These are phyloP conservation scores for Ryuthela nishihirai DNA, from an alignment of 2,888 invertebrate species.

Conservation along the genomic window DNA sequence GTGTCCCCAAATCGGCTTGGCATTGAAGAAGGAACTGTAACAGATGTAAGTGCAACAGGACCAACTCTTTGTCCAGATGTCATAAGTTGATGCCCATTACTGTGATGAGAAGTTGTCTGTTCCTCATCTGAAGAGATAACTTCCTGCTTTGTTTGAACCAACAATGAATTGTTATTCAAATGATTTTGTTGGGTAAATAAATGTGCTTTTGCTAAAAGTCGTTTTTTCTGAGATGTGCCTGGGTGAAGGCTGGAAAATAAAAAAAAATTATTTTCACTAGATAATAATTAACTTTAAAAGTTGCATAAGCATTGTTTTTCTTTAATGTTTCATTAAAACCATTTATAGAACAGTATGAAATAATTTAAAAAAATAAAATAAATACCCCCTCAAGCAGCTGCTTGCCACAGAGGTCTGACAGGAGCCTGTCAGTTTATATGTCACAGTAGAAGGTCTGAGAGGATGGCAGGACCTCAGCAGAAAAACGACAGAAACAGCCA, in stretches of 20 bases:
- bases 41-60: conserved; percentile 16
- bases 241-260: conserved; percentile 42
- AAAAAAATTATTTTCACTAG: neutral
- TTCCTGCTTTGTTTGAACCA: conserved; percentile 35
- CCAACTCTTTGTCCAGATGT: conserved; percentile 5
- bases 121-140: conserved; percentile 29
- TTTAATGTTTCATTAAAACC: no score
- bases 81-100: conserved; percentile 1
- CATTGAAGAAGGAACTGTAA: conserved; percentile 8
- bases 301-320: no score
- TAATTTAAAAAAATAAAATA: no score
- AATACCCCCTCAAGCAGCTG: no score
- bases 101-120: neutral
- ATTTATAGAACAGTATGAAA: no score
- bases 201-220: conserved; percentile 80
- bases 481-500: no score
- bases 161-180: conserved; percentile 3
- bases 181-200: conserved; percentile 54
- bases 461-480: no score
- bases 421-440: no score
- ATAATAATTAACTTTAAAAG: neutral
- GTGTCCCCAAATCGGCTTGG: conserved; percentile 12
- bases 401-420: no score
- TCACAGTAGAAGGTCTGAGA: no score
- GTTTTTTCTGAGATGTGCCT: conserved; percentile 67